Base-by-base conservation (phyloP, 2,888 invertebrate genomes). In the Coelinius sp. region DNA sequence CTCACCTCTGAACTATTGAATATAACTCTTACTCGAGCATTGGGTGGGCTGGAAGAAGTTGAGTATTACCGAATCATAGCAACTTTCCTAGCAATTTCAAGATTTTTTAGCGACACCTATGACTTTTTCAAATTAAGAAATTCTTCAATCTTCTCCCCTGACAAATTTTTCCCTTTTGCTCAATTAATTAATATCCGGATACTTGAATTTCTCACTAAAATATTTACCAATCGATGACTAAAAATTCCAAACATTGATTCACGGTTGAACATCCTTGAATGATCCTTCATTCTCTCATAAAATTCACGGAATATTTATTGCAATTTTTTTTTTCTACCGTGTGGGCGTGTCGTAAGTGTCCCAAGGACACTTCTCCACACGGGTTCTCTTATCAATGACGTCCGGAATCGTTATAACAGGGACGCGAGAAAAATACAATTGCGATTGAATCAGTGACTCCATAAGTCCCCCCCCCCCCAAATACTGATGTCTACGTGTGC, bases 201-300 rank as follows among this genome's bases (percentile, higher is more conserved):
- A 41, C 12, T 2, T 41, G n/a, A n/a, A 41, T 12, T 41, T 41
- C 10, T 41, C 41, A 41, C 41, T 8, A n/a, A n/a, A 41, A 41
- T 41, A n/a, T 41, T 41, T 41, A 2, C 41, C 41, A 41, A 41
- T 41, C 41, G 41, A 41, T 41, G 41, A 41, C 41, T 41, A 41
- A 41, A 3, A 41, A 41, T 41, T 12, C 41, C 41, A 41, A 41
- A 41, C 41, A 41, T 41, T n/a, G 41, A n/a, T 12, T 41, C 8
- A 8, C 41, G 41, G 41, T 12, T 41, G 41, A n/a, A 41, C 12
- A 35, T 59, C 35, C 59, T 59, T 35, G 59, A 59, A 59, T 35
- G 59, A 59, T 59, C 35, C 59, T 31, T 59, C 31, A 59, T 35
- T 59, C 59, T 14, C 35, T 59, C 59, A 35, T 59, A 25, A 59